phyloP scores from a whole-genome alignment of 2,888 invertebrate species.

The Philopedon plagiatum region DNA sequence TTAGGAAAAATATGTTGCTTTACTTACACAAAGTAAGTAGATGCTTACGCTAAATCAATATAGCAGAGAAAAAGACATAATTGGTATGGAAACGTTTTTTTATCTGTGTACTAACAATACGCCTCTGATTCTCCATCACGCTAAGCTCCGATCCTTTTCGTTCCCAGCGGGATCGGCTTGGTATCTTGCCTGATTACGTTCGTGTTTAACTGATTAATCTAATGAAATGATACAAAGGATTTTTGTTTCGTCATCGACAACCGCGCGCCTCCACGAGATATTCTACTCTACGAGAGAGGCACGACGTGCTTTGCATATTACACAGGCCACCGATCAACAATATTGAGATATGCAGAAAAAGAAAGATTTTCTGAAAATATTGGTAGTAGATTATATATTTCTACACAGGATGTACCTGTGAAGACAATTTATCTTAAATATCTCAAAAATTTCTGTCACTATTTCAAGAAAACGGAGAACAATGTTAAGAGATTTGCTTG shows the following conservation, averaged over 20 bases:
- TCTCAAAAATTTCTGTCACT: no score
- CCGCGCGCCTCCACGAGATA: constrained; percentile 1
- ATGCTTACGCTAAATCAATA: no score
- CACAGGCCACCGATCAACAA: constrained; percentile 27
- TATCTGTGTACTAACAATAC: no score
- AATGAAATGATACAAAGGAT: constrained; percentile 42
- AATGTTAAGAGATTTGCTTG: no score
- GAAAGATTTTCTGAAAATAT: not conserved
- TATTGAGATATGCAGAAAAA: constrained; percentile 20
- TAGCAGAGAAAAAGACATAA: no score
- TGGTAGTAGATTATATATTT: no score
- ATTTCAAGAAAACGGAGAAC: no score
- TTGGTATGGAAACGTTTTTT: no score
- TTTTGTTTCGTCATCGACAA: constrained; percentile 39
- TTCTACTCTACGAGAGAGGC: constrained; percentile 6
- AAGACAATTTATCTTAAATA: no score
- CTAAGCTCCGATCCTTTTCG: not conserved
- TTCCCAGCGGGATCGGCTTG: constrained; percentile 12
- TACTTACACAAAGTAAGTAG: no score
- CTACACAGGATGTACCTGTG: no score
- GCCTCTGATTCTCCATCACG: not conserved
- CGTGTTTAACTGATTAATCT: constrained; percentile 41
- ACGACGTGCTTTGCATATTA: constrained; percentile 28
- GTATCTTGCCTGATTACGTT: constrained; percentile 29
- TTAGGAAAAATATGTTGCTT: no score